phyloP scores from a whole-genome alignment of 2,888 invertebrate genomes.

The Eupithecia subumbrata region DNA sequence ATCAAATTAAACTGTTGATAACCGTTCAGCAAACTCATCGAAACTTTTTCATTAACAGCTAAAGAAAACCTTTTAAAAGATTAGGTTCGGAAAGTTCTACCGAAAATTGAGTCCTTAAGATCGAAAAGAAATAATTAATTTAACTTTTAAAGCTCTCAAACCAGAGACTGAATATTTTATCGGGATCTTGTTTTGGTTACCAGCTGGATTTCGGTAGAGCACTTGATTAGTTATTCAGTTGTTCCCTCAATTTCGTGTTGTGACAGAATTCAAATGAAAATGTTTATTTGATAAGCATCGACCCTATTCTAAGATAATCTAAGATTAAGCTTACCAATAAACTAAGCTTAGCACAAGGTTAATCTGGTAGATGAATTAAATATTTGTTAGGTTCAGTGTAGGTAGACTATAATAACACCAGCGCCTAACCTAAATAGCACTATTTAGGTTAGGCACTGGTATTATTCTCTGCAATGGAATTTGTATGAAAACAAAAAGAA shows the following conservation, averaged over 20 bases:
- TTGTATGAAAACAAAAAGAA: neutral
- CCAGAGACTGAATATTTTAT: constrained; percentile 20
- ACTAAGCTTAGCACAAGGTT: neutral
- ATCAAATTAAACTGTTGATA: constrained; percentile 42
- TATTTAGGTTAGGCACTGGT: neutral
- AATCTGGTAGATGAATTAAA: neutral
- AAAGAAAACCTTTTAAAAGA: constrained; percentile 55
- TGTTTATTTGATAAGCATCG: neutral
- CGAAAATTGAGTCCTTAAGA: constrained; percentile 44
- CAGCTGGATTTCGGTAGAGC: constrained; percentile 3
- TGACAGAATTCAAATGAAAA: constrained; percentile 7
- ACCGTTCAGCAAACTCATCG: constrained; percentile 45
- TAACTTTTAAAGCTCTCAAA: constrained; percentile 36
- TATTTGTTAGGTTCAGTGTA: neutral
- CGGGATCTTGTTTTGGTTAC: constrained; percentile 1
- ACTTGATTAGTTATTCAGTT: constrained; percentile 7
- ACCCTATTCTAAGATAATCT: neutral
- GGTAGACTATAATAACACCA: no score
- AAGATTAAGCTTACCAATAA: neutral
- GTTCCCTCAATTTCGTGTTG: neutral
- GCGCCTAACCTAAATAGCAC: neutral
- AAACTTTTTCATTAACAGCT: constrained; percentile 56
- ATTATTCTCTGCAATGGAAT: neutral
- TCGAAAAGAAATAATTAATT: constrained; percentile 40
- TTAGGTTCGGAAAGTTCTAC: constrained; percentile 57